Conservation (phyloP, 2,797 vertebrate species). For the Chloroceryle inda region DNA sequence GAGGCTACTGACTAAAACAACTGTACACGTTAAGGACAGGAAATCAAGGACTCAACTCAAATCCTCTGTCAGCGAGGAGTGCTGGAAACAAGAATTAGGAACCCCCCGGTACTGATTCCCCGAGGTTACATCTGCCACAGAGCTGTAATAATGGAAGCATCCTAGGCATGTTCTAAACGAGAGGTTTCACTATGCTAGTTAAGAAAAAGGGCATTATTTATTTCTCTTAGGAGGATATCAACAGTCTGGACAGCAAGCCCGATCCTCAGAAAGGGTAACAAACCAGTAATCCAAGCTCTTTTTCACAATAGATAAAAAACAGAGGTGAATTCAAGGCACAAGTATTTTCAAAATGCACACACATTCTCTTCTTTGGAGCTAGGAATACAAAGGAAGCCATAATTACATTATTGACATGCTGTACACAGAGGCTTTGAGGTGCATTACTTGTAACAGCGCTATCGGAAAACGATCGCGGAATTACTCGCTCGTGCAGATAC, state of each 20-base stretch:
- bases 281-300: slow-evolving; percentile 4
- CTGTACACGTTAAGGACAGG: neutral
- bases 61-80: neutral
- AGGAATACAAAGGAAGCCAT: slow-evolving; percentile 59
- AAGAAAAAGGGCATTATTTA: neutral
- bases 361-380: slow-evolving; percentile 74
- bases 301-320: slow-evolving; percentile 37
- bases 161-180: neutral
- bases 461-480: slow-evolving; percentile 27
- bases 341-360: slow-evolving; percentile 46
- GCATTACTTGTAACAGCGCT: slow-evolving; percentile 39
- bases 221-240: neutral
- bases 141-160: slow-evolving; percentile 4
- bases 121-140: neutral
- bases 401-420: slow-evolving; percentile 35
- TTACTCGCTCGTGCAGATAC: slow-evolving; percentile 54
- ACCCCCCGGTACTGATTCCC: neutral
- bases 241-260: neutral
- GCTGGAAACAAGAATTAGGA: neutral
- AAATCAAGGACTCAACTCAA: slow-evolving; percentile 25
- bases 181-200: neutral
- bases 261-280: neutral
- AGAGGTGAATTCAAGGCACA: slow-evolving; percentile 72
- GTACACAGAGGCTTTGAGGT: slow-evolving; percentile 1
- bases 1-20: neutral